A percentile compares a stretch with the other conserved stretches of the same genome.
These are phyloP conservation scores for Lasioglossum zephyrum DNA, from an alignment of 2,888 invertebrate species.

Conservation along the genomic window DNA sequence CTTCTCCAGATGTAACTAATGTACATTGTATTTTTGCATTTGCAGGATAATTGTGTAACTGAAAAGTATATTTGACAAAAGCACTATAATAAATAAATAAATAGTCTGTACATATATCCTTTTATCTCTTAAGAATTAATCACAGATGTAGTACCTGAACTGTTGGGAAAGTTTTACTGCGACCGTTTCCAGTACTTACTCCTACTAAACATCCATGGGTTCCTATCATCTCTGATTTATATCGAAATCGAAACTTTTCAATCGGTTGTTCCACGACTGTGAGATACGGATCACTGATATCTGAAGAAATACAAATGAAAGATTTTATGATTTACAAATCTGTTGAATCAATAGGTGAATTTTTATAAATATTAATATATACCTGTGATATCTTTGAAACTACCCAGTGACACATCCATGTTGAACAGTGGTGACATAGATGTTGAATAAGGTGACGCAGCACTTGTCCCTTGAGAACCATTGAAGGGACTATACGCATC, in stretches of 20 bases:
- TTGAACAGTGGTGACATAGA: slow-evolving; percentile 65
- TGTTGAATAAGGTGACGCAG: slow-evolving; percentile 71
- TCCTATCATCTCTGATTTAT: slow-evolving; percentile 94
- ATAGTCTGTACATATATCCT: background rate
- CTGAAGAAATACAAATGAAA: slow-evolving; percentile 3
- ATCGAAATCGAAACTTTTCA: slow-evolving; percentile 92
- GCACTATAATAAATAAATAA: background rate
- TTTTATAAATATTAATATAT: slow-evolving; percentile 6
- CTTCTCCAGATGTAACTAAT: slow-evolving; percentile 88
- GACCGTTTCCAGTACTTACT: slow-evolving; percentile 86
- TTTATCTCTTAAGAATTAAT: background rate
- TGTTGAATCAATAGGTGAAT: background rate
- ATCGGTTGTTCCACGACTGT: slow-evolving; percentile 90
- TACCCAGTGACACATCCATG: slow-evolving; percentile 46
- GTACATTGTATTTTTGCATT: slow-evolving; percentile 89
- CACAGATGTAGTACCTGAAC: slow-evolving; percentile 87
- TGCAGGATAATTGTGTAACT: slow-evolving; percentile 86
- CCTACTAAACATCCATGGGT: slow-evolving; percentile 93
- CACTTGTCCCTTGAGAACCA: slow-evolving; percentile 65
- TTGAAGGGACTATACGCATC: slow-evolving; percentile 59
- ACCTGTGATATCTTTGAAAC: slow-evolving; percentile 63
- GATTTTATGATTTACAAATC: background rate
- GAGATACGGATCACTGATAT: slow-evolving; percentile 84
- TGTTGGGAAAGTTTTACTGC: slow-evolving; percentile 90
- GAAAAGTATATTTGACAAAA: slow-evolving; percentile 24